These are phyloP conservation scores for Nomada ferruginata DNA, from an alignment of 2,888 invertebrate species.

Conservation along the genomic window DNA sequence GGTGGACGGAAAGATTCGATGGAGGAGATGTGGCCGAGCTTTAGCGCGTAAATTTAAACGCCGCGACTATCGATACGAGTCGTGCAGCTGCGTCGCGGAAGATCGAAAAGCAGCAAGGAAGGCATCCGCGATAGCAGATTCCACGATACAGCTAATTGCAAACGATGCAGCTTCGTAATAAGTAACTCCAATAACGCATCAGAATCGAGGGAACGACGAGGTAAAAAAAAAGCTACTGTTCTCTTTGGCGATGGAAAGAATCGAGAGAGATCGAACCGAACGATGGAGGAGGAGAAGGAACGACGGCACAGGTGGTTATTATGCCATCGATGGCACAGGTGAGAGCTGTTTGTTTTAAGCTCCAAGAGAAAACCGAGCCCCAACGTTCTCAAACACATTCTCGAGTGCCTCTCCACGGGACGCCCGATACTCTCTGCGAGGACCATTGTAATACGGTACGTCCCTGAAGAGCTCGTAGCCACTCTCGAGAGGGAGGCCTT, in stretches of 20 bases:
- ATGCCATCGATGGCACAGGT: slow-evolving; percentile 76
- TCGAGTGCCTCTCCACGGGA: slow-evolving; percentile 80
- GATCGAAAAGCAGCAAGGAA: not conserved
- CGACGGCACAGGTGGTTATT: slow-evolving; percentile 73
- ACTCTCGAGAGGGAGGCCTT: slow-evolving; percentile 68
- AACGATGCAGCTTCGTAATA: not conserved
- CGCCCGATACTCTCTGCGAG: slow-evolving; percentile 74
- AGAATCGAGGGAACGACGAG: not conserved
- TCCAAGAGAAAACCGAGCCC: slow-evolving; percentile 73
- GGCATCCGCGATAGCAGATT: not conserved
- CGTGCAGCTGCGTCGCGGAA: slow-evolving; percentile 7
- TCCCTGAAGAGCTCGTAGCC: slow-evolving; percentile 70
- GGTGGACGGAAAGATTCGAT: slow-evolving; percentile 28
- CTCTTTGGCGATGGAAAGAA: slow-evolving; percentile 12
- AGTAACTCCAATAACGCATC: not conserved
- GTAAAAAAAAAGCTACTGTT: slow-evolving; percentile 3
- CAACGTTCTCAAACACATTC: slow-evolving; percentile 73
- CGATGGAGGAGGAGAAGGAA: not conserved
- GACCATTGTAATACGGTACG: slow-evolving; percentile 76
- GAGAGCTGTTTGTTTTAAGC: slow-evolving; percentile 74
- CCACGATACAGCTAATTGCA: not conserved
- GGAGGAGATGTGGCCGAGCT: slow-evolving; percentile 15
- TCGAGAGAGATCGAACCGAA: slow-evolving; percentile 14
- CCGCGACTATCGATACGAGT: not conserved
- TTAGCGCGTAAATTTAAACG: slow-evolving; percentile 30